Base-by-base conservation (phyloP, 2,113 vertebrate species). In the Mus musculus region DNA sequence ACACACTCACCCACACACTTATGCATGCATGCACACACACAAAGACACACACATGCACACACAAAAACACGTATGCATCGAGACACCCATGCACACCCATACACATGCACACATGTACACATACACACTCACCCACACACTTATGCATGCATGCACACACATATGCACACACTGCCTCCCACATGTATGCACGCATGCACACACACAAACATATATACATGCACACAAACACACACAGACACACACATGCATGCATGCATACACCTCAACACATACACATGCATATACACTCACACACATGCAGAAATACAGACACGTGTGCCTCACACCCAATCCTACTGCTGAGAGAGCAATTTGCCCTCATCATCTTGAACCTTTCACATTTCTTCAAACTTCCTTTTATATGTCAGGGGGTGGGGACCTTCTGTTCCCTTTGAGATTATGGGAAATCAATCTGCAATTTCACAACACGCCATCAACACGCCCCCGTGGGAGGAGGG, bases 321-420 rank as follows among this genome's bases (percentile, higher is more conserved):
- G 20, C 73, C 26, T 96, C 78, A 59, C 20, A 81, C 26, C 28
- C 39, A 0, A 46, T 76, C 93, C 71, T 90, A 59, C 71, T n/a
- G 46, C 88, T 72, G 10, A 81, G 56, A 85, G 61, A 96, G 69
- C 56, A 71, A 85, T 97, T 97, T 94, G 28, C 92, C 52, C 95
- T 92, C 75, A 94, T 95, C 85, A 75, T 85, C 88, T 90, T 80
- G 91, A 97, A 95, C 26, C 75, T 77, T 96, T 90, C 92, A 85
- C 87, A 28, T 11, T 95, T 97, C 93, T 94, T n/a, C 72, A 95
- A 97, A 93, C 7, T 95, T 93, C 86, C 88, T 96, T 97, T 95
- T 90, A 77, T 56, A 56, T 4, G 59, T 59, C 7, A 7, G 69
- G 72, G 26, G 36, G 16, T 6, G 46, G 26, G 33, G 91, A 96